Evolutionary conservation across 2,797 vertebrate genomes (phyloP).

Genomic region (Myripristis murdjan): DNA sequence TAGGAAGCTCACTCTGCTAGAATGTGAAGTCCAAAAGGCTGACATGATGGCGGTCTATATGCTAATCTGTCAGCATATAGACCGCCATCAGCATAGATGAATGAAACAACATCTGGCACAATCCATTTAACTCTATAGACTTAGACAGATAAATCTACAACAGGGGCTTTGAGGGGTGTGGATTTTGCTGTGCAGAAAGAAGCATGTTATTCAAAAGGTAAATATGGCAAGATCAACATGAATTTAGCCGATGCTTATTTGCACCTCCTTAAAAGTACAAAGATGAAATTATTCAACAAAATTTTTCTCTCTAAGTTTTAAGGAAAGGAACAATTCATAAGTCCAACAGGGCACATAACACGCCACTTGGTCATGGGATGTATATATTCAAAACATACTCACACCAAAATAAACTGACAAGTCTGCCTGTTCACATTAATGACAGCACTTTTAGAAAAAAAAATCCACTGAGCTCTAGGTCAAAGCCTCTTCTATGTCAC

Average conservation of each 20-base stretch:
- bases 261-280: slow-evolving; percentile 14
- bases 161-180: slow-evolving; percentile 34
- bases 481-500: slow-evolving; percentile 49
- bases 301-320: slow-evolving; percentile 20
- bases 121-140: slow-evolving; percentile 49
- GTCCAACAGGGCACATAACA: background rate
- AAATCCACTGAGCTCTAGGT: slow-evolving; percentile 51
- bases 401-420: slow-evolving; percentile 53
- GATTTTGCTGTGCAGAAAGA: slow-evolving; percentile 29
- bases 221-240: too few relatives aligned
- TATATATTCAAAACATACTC: slow-evolving; percentile 29
- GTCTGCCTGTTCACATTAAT: slow-evolving; percentile 42
- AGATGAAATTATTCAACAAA: slow-evolving; percentile 7
- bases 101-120: slow-evolving; percentile 57
- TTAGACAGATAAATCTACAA: slow-evolving; percentile 52
- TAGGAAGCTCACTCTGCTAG: slow-evolving; percentile 25
- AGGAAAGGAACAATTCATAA: slow-evolving; percentile 4
- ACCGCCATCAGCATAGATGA: slow-evolving; percentile 17
- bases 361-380: slow-evolving; percentile 29
- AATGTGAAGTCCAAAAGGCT: slow-evolving; percentile 41
- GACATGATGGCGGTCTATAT: slow-evolving; percentile 20
- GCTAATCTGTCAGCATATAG: slow-evolving; percentile 12
- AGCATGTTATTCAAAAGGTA: slow-evolving; percentile 43
- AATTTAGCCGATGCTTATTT: slow-evolving; percentile 33
- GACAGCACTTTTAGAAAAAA: slow-evolving; percentile 47